Evolutionary conservation across 2,888 invertebrate species (phyloP), one percentile per base, ranked within the genome.

Genomic region (Flexamia atlantica): DNA sequence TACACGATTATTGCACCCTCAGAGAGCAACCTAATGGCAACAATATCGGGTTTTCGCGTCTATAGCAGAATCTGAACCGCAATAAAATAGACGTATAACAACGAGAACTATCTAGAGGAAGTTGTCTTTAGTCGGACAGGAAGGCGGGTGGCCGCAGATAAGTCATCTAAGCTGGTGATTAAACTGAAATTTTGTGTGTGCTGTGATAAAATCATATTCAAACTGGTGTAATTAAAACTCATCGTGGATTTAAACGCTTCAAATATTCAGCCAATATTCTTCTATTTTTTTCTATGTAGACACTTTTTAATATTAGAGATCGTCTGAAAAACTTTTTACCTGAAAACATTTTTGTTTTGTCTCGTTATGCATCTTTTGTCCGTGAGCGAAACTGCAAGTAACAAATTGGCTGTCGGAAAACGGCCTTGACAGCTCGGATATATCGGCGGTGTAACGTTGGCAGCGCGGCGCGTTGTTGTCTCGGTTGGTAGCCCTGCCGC

Each of bases 401-500:
- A 7, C 20, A 72, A 72, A 32, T 72, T 40, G 5, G 74, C 36
- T 74, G 74, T 74, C 74, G 74, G 74, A 50, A 76, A 79, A 28
- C 23, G 79, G 79, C 79, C 79, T 79, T 79, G 79, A 50, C 79
- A 79, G 23, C 10, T 3, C 36, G 23, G 30, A 17, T 28, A 53
- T 5, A 40, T 46, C 46, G 28, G 7, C 74, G n/a, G 28, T 23
- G 72, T 30, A 72, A 40, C 40, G 79, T 79, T 79, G 79, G 79
- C 79, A 79, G 28, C 57, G 30, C 79, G 30, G 76, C 28, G 10
- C 2, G 32, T 23, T n/a, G 76, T 50, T 76, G 42, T n/a, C 17
- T 36, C 72, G 40, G 72, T 36, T 76, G 76, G 76, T 76, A 76
- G 28, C 50, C 76, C 76, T 76, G 50, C 50, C 76, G 76, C 64